Evolutionary conservation across 2,888 invertebrate species (phyloP).

Genomic region (Lepidochitona cinerea): DNA sequence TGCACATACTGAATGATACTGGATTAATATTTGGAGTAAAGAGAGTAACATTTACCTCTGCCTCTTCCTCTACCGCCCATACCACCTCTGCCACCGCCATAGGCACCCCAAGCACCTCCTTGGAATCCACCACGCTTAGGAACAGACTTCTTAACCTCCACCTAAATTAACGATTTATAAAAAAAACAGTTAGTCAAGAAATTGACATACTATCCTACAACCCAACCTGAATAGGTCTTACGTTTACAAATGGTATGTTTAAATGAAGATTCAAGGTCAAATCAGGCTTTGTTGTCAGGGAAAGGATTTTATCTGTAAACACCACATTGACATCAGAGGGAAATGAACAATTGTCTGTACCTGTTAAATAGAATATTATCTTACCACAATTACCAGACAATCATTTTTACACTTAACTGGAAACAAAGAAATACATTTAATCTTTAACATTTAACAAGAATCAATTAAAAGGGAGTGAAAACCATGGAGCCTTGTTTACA

Average conservation of each 20-base stretch:
- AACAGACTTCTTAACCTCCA: conserved; percentile 93
- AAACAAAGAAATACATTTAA: background rate
- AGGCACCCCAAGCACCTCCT: conserved; percentile 43
- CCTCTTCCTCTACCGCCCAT: conserved; percentile 71
- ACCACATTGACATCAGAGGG: conserved; percentile 1
- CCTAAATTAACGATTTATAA: conserved; percentile 37
- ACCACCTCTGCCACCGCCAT: conserved; percentile 67
- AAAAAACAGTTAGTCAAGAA: too few relatives aligned
- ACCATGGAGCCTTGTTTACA: background rate
- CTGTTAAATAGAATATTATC: conserved; percentile 3
- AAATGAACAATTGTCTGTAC: conserved; percentile 4
- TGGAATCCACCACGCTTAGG: conserved; percentile 75
- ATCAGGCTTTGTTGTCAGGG: background rate
- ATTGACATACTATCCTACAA: too few relatives aligned
- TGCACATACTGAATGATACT: too few relatives aligned
- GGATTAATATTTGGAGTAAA: too few relatives aligned
- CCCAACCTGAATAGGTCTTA: conserved; percentile 5
- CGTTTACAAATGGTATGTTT: too few relatives aligned
- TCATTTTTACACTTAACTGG: background rate
- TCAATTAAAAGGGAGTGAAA: background rate
- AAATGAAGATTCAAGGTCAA: too few relatives aligned
- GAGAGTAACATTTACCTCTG: conserved; percentile 45
- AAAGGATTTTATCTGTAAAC: background rate
- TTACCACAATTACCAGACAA: background rate
- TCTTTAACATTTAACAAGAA: background rate